Conservation (phyloP, 2,797 vertebrate species). For the Urocyon cinereoargenteus region DNA sequence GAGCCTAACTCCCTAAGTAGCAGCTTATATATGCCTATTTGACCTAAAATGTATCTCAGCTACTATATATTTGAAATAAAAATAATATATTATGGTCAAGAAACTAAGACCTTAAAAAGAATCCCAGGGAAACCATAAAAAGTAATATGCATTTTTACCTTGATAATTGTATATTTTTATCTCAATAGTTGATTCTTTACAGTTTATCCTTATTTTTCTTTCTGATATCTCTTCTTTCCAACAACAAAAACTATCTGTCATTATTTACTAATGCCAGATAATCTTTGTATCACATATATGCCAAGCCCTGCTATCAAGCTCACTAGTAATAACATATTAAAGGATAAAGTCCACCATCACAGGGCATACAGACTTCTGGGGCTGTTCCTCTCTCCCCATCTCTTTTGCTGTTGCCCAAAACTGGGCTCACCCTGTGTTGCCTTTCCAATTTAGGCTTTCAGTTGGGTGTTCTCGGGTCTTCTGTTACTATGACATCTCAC, state of each 20-base stretch:
- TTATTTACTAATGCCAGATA: neutral
- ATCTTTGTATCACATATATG: neutral
- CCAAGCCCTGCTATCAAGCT: neutral
- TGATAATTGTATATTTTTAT: neutral
- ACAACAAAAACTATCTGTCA: neutral
- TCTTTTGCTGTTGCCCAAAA: neutral
- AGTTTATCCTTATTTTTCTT: neutral
- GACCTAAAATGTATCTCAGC: neutral
- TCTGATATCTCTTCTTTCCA: neutral
- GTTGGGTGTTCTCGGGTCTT: neutral
- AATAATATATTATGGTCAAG: neutral
- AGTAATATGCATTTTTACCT: neutral
- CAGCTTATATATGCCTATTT: neutral
- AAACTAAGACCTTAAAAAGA: neutral
- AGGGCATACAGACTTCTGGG: neutral
- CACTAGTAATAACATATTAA: neutral
- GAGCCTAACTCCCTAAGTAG: neutral
- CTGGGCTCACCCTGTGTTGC: neutral
- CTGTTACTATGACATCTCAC: too few species aligned
- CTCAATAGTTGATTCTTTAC: neutral
- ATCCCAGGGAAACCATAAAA: neutral
- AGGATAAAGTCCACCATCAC: neutral
- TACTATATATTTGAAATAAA: constrained; percentile 7
- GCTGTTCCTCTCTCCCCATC: neutral
- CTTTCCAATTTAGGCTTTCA: neutral